A percentile compares a stretch with the other conserved stretches of the same genome.
These are phyloP conservation scores for Hipposideros larvatus DNA, from an alignment of 2,797 vertebrate genomes.

Conservation along the genomic window DNA sequence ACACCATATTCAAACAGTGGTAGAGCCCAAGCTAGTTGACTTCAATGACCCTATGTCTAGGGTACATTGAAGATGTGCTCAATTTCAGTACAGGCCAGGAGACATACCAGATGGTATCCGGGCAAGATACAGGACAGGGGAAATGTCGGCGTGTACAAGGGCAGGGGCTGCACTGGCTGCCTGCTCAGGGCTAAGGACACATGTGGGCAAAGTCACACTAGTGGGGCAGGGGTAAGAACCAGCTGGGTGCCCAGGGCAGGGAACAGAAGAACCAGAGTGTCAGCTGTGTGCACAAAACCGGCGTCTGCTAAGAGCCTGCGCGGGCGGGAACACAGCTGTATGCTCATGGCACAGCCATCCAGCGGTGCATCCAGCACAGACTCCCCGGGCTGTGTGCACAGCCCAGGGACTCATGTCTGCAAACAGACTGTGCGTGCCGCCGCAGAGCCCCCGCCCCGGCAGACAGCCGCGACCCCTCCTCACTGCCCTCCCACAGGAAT, in stretches of 20 bases:
- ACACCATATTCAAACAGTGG: background rate
- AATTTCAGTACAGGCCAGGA: background rate
- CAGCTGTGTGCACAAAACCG: accelerated
- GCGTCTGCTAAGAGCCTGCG: background rate
- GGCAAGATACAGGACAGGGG: background rate
- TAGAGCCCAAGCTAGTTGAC: background rate
- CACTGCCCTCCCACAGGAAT: conserved; percentile 82
- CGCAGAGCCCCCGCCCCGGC: background rate
- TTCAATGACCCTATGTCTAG: background rate
- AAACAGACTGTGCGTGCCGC: background rate
- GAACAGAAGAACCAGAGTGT: background rate
- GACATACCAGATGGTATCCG: background rate
- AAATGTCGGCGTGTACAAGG: background rate
- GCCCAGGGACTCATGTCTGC: background rate
- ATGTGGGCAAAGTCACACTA: accelerated
- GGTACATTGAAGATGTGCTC: background rate
- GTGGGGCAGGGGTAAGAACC: no score
- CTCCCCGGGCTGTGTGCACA: background rate
- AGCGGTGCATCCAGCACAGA: accelerated
- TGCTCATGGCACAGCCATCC: accelerated
- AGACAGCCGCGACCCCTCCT: background rate
- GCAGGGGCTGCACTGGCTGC: background rate
- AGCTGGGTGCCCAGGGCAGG: background rate
- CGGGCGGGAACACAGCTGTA: background rate
- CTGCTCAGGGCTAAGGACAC: background rate